Evolutionary conservation across 2,113 vertebrate genomes (phyloP).

Genomic region (Colinus virginianus): DNA sequence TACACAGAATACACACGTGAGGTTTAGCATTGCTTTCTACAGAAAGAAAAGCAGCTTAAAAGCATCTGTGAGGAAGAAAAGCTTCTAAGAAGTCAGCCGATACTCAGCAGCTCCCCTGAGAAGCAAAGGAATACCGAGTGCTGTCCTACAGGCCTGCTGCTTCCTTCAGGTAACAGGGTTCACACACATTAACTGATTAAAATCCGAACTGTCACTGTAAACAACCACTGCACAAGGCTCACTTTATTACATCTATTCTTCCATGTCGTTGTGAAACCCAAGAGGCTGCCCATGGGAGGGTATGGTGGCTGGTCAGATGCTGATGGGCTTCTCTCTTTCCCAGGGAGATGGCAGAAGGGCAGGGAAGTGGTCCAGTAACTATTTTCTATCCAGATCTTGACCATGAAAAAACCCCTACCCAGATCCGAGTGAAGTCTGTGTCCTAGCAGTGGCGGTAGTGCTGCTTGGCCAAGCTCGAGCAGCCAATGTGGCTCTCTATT

Average conservation of each 20-base stretch:
- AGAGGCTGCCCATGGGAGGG: not conserved
- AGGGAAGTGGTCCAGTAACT: not conserved
- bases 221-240: conserved; percentile 3
- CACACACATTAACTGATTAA: not conserved
- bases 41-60: conserved; percentile 10
- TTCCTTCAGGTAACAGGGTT: conserved; percentile 7
- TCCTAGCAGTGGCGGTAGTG: not conserved
- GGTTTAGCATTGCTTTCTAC: not conserved
- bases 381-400: not conserved
- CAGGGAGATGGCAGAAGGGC: not conserved
- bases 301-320: not conserved
- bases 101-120: conserved; percentile 2
- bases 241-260: not conserved
- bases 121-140: not conserved
- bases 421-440: not conserved
- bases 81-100: not conserved
- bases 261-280: not conserved
- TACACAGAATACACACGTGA: not conserved
- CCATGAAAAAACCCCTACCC: not conserved
- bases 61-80: not conserved
- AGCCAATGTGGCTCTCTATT: not conserved
- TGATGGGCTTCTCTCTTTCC: not conserved
- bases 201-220: conserved; percentile 18
- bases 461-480: not conserved
- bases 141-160: not conserved